Evolutionary conservation across 2,888 invertebrate genomes (phyloP).

Genomic region (Plebejus anna): DNA sequence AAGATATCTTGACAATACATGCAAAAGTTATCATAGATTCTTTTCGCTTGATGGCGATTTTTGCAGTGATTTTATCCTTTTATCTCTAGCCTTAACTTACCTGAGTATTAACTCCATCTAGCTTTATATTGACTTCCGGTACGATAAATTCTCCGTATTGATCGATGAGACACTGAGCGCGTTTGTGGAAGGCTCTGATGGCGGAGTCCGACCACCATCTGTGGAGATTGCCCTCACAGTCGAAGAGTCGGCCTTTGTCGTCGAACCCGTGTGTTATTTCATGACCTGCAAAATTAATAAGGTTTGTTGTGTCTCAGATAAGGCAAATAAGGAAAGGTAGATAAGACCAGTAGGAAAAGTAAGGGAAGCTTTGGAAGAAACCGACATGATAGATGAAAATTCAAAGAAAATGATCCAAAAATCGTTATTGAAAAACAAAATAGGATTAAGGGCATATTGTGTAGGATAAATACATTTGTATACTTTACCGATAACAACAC

Average conservation of each 20-base stretch:
- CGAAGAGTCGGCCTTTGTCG: constrained; percentile 94
- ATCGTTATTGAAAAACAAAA: no score
- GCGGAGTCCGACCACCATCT: constrained; percentile 91
- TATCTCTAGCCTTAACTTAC: constrained; percentile 44
- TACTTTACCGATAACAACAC: constrained; percentile 88
- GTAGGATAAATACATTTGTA: background rate
- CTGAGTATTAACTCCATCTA: constrained; percentile 90
- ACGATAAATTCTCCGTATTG: constrained; percentile 92
- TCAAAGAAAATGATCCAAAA: no score
- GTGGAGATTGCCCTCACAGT: constrained; percentile 94
- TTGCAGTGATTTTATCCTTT: no score
- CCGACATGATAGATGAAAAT: no score
- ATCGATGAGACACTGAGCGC: constrained; percentile 90
- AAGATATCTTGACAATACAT: no score
- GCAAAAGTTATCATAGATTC: no score
- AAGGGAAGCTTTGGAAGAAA: no score
- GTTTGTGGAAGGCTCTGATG: constrained; percentile 85
- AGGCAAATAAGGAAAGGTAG: no score
- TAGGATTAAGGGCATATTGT: background rate
- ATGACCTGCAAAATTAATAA: constrained; percentile 75
- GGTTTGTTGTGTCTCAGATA: no score
- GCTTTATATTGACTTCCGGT: constrained; percentile 86
- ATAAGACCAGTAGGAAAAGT: no score
- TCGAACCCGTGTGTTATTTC: constrained; percentile 96
- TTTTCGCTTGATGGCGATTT: no score